Evolutionary conservation across 2,888 invertebrate genomes (phyloP).

Genomic region (Corbicula japonica): DNA sequence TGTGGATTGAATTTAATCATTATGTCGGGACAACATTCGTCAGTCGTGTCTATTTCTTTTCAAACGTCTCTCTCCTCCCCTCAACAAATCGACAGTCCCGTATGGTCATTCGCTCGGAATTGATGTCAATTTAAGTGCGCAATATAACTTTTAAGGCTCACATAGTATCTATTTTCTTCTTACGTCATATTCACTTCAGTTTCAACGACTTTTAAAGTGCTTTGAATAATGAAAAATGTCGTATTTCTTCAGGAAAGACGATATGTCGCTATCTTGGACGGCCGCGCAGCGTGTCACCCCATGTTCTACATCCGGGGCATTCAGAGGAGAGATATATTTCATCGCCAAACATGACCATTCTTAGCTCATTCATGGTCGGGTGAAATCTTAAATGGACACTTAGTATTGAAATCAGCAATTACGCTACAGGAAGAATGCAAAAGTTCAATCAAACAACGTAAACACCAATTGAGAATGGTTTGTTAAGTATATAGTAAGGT

Average conservation of each 20-base stretch:
- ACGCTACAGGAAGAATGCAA: constrained; percentile 38
- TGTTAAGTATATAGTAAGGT: constrained; percentile 54
- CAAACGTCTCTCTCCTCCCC: constrained; percentile 30
- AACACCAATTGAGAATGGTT: constrained; percentile 45
- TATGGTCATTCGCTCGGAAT: constrained; percentile 55
- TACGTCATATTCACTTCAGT: constrained; percentile 58
- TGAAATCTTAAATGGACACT: constrained; percentile 53
- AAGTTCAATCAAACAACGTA: constrained; percentile 41
- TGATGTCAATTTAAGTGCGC: constrained; percentile 56
- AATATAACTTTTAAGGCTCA: constrained; percentile 52
- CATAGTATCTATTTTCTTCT: constrained; percentile 54
- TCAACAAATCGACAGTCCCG: constrained; percentile 44
- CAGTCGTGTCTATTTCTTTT: too few species aligned
- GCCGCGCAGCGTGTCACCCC: constrained; percentile 41
- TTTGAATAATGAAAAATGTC: constrained; percentile 18
- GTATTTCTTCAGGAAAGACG: constrained; percentile 25
- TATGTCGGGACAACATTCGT: constrained; percentile 39
- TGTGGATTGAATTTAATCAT: constrained; percentile 59
- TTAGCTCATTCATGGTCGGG: constrained; percentile 48
- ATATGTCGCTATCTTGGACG: constrained; percentile 27
- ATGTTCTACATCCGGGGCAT: constrained; percentile 56
- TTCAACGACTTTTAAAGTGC: constrained; percentile 39
- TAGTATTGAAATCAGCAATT: constrained; percentile 58
- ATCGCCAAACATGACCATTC: constrained; percentile 35
- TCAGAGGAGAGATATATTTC: constrained; percentile 54